phyloP scores from a whole-genome alignment of 1,140 invertebrate genomes.

The Brachionus rubens region DNA sequence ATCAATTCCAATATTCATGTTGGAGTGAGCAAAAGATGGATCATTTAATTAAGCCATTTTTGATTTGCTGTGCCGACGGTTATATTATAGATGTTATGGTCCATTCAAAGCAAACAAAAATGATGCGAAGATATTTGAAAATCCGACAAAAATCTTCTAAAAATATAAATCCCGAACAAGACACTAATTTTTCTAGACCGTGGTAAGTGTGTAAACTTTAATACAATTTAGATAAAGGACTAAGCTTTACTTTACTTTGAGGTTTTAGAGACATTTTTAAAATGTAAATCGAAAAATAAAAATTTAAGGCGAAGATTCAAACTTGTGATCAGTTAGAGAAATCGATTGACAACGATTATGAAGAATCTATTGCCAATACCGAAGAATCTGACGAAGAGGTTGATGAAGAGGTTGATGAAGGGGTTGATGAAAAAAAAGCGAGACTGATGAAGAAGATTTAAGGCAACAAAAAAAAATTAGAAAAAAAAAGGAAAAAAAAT shows the following conservation, averaged over 20 bases:
- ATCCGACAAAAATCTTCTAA: background rate
- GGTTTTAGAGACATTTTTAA: background rate
- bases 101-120: constrained; percentile 3
- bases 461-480: no score
- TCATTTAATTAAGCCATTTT: background rate
- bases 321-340: background rate
- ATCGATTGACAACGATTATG: no score
- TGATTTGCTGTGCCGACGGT: constrained; percentile 12
- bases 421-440: background rate
- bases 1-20: constrained; percentile 10
- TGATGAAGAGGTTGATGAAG: no score
- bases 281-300: background rate
- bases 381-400: no score
- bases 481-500: no score
- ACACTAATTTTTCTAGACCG: constrained; percentile 11
- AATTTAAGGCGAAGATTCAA: background rate
- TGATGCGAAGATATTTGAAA: constrained; percentile 11
- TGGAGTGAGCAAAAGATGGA: constrained; percentile 16
- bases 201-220: background rate
- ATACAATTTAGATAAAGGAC: background rate
- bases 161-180: background rate
- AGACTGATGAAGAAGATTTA: no score
- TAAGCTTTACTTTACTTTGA: background rate
- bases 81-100: constrained; percentile 18
- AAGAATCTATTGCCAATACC: no score